These are phyloP conservation scores for Anoplius nigerrimus DNA, from an alignment of 2,888 invertebrate genomes.

Conservation along the genomic window DNA sequence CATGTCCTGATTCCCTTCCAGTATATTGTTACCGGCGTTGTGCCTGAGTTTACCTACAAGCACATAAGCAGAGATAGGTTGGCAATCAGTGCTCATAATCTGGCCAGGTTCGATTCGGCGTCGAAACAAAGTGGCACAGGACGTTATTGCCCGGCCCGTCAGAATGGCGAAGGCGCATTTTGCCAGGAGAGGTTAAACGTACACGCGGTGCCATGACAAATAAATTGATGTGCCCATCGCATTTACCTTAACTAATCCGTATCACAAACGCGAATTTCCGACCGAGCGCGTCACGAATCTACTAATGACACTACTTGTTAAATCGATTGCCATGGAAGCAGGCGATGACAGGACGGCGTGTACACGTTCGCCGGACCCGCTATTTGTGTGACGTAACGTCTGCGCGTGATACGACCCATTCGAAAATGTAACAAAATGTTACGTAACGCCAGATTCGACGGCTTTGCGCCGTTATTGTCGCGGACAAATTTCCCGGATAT, in stretches of 20 bases:
- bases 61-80: conserved; percentile 15
- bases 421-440: no score
- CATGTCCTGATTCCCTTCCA: conserved; percentile 72
- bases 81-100: background rate
- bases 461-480: no score
- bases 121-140: no score
- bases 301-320: conserved; percentile 35
- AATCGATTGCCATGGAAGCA: conserved; percentile 34
- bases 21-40: conserved; percentile 67
- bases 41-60: conserved; percentile 70
- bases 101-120: no score
- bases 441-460: no score
- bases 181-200: no score
- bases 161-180: no score
- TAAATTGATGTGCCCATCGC: conserved; percentile 2
- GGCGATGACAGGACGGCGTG: conserved; percentile 15
- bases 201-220: background rate
- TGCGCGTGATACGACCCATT: no score
- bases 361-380: background rate
- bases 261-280: conserved; percentile 18
- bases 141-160: no score
- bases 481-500: no score
- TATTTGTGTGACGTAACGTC: background rate
- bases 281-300: conserved; percentile 24
- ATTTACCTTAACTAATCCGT: conserved; percentile 23